Base-by-base conservation (phyloP, 2,888 invertebrate species). In the Agriotes lineatus region DNA sequence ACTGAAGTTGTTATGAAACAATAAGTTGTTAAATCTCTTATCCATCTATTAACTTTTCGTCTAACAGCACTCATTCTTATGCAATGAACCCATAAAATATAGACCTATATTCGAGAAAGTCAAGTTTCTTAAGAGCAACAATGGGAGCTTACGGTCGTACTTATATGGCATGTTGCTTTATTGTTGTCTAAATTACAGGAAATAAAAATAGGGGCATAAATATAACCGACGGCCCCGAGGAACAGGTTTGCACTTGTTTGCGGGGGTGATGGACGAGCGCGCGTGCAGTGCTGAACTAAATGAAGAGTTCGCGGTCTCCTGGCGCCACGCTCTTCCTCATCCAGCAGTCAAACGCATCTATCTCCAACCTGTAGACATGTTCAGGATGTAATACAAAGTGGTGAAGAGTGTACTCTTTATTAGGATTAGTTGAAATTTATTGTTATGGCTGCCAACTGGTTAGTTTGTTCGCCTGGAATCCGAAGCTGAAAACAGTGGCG, bases 171-270 rank as follows among this genome's bases (percentile, higher is more conserved):
- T 20, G 4, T 48, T 20, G 48, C 19, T 20, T 22, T 25, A 64
- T 56, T 64, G 56, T n/a, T 33, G 22, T 19, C 18, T 56, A 64
- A 64, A 56, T 56, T 56, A 64, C 44, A 56, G 20, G 44, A 64
- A 64, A 56, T 37, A 56, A 64, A 64, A 64, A 64, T 64, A 14
- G 30, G 39, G 20, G 12, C 33, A 57, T 64, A 64, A 64, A 64
- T 57, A 64, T 56, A 64, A 64, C 42, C 57, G 64, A 64, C 64
- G 42, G 56, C 14, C 37, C 54, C 48, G 48, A 48, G 45, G 50
- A 67, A 62, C 67, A 67, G 67, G 67, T 67, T 67, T 67, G 48
- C 57, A 62, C 56, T 62, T 67, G 25, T 10, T 60, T 67, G 58
- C 62, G 67, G 62, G 61, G 62, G 58, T 58, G 67, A 67, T 60